Evolutionary conservation across 2,797 vertebrate genomes (phyloP), one percentile per base, ranked within the genome.

Genomic region (Harpagifer antarcticus): DNA sequence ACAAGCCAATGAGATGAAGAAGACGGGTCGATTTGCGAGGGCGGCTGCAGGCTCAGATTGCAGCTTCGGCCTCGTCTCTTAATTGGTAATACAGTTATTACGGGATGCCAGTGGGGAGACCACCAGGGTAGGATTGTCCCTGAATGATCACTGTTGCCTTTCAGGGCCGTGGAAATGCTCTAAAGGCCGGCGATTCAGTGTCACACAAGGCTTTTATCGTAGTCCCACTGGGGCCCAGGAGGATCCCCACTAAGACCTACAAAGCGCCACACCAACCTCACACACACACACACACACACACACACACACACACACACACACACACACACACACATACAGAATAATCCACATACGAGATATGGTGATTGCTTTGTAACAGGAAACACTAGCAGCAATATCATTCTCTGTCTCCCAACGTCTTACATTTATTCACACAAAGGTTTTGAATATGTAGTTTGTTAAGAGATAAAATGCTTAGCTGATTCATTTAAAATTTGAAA

Each of bases 31-130:
- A 57, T 74, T 31, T 68, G 48, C 13, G 5, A 54, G 56, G 61
- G 42, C n/a, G 27, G 61, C 74, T 70, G 55, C 67, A 56, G 70
- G 82, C 72, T 76, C 58, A 1, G 13, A 64, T 37, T 63, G 72
- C 0, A 65, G 63, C 79, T 65, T 37, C 64, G n/a, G 69, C 63
- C 68, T 84, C 8, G 17, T 62, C 83, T 74, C 74, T 79, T 90
- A 90, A 92, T 91, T 93, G 88, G 88, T 91, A 83, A 94, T 94
- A 91, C 81, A 92, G 91, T 92, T 93, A 91, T 92, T 92, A 90
- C 66, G 73, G 79, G 75, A 76, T 17, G 83, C 83, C 86, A 83
- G 55, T 45, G 72, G 86, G 67, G 55, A 74, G 90, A 94, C 93
- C 91, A 89, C 94, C 79, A 10, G 55, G 62, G 20, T 0, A 20